Conservation (phyloP, 2,888 invertebrate species). For the Microdon myrmicae region DNA sequence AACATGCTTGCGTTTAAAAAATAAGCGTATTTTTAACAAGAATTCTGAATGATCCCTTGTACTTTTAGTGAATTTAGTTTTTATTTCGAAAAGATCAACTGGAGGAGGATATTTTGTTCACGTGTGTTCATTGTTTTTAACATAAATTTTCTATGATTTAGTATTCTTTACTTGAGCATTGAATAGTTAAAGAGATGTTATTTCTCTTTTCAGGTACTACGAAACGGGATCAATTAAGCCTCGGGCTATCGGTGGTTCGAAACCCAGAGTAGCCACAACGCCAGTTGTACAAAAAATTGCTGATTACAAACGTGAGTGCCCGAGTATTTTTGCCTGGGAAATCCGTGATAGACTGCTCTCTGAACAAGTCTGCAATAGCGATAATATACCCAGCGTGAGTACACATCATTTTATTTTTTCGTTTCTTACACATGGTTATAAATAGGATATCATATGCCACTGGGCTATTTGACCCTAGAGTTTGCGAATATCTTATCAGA, state of each 20-base stretch:
- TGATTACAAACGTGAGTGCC: constrained; percentile 96
- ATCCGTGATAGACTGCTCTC: constrained; percentile 92
- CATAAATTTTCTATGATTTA: neutral
- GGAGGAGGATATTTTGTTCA: constrained; percentile 1
- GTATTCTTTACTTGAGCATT: neutral
- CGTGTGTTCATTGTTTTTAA: neutral
- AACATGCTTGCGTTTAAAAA: too few species aligned
- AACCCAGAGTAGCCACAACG: constrained; percentile 93
- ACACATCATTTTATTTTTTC: constrained; percentile 43
- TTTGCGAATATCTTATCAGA: neutral
- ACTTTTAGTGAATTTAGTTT: too few species aligned
- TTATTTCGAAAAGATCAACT: too few species aligned
- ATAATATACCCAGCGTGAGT: constrained; percentile 98
- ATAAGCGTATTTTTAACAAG: too few species aligned
- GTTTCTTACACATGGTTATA: neutral
- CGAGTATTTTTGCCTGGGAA: constrained; percentile 99
- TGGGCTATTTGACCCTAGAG: neutral
- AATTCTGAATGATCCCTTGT: too few species aligned
- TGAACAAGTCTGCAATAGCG: constrained; percentile 96
- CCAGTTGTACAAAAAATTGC: constrained; percentile 95
- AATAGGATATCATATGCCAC: too few species aligned
- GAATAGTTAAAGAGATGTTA: too few species aligned
- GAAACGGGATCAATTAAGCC: constrained; percentile 98
- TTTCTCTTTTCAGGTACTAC: constrained; percentile 81
- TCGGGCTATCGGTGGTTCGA: constrained; percentile 95